These are phyloP conservation scores for Toxotes jaculatrix DNA, from an alignment of 2,113 vertebrate species.

Conservation along the genomic window DNA sequence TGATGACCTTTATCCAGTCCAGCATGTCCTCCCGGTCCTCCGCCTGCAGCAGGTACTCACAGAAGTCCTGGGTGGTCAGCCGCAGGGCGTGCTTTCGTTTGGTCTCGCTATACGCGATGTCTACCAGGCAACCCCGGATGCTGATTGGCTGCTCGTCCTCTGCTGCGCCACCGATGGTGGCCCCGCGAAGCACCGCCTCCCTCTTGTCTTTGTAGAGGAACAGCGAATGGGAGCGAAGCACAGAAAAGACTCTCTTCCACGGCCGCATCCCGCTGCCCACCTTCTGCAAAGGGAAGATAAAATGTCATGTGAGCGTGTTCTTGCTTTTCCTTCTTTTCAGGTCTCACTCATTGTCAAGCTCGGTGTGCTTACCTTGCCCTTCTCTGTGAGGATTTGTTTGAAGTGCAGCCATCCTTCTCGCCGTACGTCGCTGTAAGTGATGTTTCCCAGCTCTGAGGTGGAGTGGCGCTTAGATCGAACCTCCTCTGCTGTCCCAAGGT, in stretches of 20 bases:
- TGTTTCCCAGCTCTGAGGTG: slow-evolving; percentile 93
- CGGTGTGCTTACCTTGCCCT: slow-evolving; percentile 90
- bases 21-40: slow-evolving; percentile 99
- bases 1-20: slow-evolving; percentile 96
- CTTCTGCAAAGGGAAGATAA: slow-evolving; percentile 83
- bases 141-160: slow-evolving; percentile 97
- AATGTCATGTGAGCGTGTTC: neutral
- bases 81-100: slow-evolving; percentile 96
- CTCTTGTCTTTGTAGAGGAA: slow-evolving; percentile 97
- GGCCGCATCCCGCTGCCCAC: slow-evolving; percentile 94
- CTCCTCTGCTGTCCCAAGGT: slow-evolving; percentile 89
- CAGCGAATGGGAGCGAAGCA: slow-evolving; percentile 92
- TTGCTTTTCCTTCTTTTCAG: neutral
- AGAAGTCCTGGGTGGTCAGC: slow-evolving; percentile 98
- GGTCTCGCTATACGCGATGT: slow-evolving; percentile 99
- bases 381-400: slow-evolving; percentile 97
- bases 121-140: slow-evolving; percentile 97
- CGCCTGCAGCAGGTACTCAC: slow-evolving; percentile 99
- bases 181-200: slow-evolving; percentile 88
- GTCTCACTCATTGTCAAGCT: neutral
- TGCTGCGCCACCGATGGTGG: slow-evolving; percentile 72
- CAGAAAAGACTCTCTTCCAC: slow-evolving; percentile 94
- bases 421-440: slow-evolving; percentile 90
- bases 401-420: slow-evolving; percentile 96
- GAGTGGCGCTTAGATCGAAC: slow-evolving; percentile 94